Base-by-base conservation (phyloP, 2,113 vertebrate genomes). In the Arizona elegans region DNA sequence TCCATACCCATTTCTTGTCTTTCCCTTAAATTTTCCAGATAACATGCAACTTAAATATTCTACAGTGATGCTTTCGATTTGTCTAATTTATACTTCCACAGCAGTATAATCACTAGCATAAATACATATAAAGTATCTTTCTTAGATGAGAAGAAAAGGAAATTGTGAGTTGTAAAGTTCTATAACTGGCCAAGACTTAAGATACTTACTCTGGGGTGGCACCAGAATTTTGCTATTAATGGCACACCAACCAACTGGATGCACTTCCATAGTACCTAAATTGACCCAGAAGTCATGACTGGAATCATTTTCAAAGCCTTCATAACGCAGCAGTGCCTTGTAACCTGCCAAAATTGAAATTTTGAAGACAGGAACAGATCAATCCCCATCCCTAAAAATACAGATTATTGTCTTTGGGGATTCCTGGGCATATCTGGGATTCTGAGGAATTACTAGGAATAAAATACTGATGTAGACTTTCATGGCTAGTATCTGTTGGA, bases 221-320 rank as follows among this genome's bases (percentile, higher is more conserved):
- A 99, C 99, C 88, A 99, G 97, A 94, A 99, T 98, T 96, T 99
- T 99, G 97, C 98, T 98, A 21, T 99, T 99, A 96, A 99, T 98
- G 87, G 99, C 98, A 91, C 99, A 99, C 99, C 99, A 99, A 58
- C 99, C 99, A 0, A 99, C 98, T 7, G 99, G 98, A 96, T 99
- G 98, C 95, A 99, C 97, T 38, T 99, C 99, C 95, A 98, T 98
- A 0, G 98, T 98, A 17, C 98, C 98, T 88, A 99, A 96, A 96
- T 99, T 99, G 96, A 98, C 98, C 99, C 99, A 99, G 97, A 99
- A 99, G 95, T 99, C 99, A 2, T 97, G 98, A 95, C 97, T 97
- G 88, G 97, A 96, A 58, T 99, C 98, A 0, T 97, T 97, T 93
- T 99, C 99, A 94, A 99, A 99, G 94, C 99, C 99, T 92, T 99